A percentile compares a stretch with the other conserved stretches of the same genome.
Evolutionary conservation across 2,797 vertebrate species (phyloP).

Genomic region (Coranthus polyacanthus): DNA sequence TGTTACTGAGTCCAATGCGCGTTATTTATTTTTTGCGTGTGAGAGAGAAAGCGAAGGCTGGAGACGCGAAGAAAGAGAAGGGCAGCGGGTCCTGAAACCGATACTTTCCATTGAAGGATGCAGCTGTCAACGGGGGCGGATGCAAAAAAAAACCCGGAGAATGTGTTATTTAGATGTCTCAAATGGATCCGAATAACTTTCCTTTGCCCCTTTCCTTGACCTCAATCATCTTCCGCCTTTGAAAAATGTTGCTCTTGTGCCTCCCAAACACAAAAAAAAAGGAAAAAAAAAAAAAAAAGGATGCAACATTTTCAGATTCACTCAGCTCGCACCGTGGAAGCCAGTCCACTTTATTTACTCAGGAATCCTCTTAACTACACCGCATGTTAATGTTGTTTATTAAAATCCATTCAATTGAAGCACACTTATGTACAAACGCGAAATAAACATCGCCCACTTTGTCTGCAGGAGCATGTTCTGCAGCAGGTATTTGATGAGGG

Average conservation of each 20-base stretch:
- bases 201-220: slow-evolving; percentile 1
- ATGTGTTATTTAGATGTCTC: not conserved
- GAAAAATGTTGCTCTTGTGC: not conserved
- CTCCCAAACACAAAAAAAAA: too few species aligned
- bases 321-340: not conserved
- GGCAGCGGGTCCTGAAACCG: slow-evolving; percentile 1
- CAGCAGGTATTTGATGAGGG: too few species aligned
- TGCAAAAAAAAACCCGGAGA: not conserved
- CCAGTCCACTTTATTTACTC: too few species aligned
- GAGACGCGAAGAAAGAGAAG: not conserved
- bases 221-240: not conserved
- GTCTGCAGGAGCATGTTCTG: too few species aligned
- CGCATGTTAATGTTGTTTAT: too few species aligned
- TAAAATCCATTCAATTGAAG: too few species aligned
- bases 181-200: not conserved
- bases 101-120: not conserved
- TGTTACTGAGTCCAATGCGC: slow-evolving; percentile 61
- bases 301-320: too few species aligned
- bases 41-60: not conserved
- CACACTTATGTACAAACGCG: too few species aligned
- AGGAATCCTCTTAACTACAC: not conserved
- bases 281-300: too few species aligned
- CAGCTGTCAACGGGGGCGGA: too few species aligned
- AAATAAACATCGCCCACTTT: too few species aligned
- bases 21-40: not conserved